Evolutionary conservation across 2,797 vertebrate genomes (phyloP), one percentile per base, ranked within the genome.

Genomic region (Pterois miles): DNA sequence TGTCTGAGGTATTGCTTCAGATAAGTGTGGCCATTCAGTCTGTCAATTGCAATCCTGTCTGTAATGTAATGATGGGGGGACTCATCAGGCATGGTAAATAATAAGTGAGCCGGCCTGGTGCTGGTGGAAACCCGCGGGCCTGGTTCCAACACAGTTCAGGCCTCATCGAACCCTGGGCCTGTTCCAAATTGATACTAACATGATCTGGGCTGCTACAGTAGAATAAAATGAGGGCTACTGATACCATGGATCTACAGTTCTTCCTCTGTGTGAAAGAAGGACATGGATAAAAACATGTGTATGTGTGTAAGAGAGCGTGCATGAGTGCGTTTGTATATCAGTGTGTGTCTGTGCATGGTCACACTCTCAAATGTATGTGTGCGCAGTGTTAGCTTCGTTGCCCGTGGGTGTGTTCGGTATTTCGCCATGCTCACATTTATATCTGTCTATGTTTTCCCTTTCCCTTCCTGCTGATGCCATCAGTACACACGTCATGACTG

Each of bases 381-480:
- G 64, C n/a, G 71, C 29, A 63, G 82, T 76, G 68, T 65, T 62
- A 74, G 54, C 78, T 57, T 87, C 67, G 74, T 84, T 76, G 80
- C 89, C 86, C 71, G 77, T 90, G 86, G 87, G 81, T 82, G 76
- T 86, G 70, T 85, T 91, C 52, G 77, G 82, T 80, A 76, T 91
- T 86, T 89, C 36, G 27, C 36, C 56, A 20, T 67, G 46, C 80
- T 84, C 87, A 81, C 89, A 92, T 91, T 90, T 91, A 74, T 92
- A 90, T 89, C 87, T 92, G 91, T 91, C 86, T 67, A 9, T 76
- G 84, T 88, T 87, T 88, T 87, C 76, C 81, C 54, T 73, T 81
- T 82, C 78, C 75, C 86, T 88, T 93, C 88, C 88, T 86, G 89
- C 91, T 92, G 92, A 95, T 93, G 92, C 91, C 87, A 94, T 93